A percentile compares a stretch with the other conserved stretches of the same genome.
Evolutionary conservation across 2,888 invertebrate genomes (phyloP).

Genomic region (Chrysolina oricalcia): DNA sequence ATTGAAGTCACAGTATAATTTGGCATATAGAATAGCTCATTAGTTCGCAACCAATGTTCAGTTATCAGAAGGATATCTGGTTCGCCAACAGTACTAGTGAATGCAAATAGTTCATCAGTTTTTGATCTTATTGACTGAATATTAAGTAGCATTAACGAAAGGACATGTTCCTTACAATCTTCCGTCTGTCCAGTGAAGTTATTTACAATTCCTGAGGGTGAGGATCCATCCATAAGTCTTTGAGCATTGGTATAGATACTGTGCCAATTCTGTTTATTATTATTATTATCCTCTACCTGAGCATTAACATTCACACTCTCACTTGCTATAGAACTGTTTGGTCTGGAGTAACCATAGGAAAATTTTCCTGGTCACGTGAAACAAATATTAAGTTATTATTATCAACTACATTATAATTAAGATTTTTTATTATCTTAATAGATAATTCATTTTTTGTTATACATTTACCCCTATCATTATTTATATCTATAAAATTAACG

Average conservation of each 20-base stretch:
- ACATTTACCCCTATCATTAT: slow-evolving; percentile 22
- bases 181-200: too few species aligned
- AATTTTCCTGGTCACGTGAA: slow-evolving; percentile 20
- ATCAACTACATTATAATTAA: slow-evolving; percentile 21
- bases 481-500: slow-evolving; percentile 26
- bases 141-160: slow-evolving; percentile 1
- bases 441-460: slow-evolving; percentile 27
- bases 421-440: slow-evolving; percentile 19
- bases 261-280: slow-evolving; percentile 1
- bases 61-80: background rate
- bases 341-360: slow-evolving; percentile 16
- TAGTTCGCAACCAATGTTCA: slow-evolving; percentile 2
- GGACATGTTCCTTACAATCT: too few species aligned
- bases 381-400: slow-evolving; percentile 25
- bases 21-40: background rate
- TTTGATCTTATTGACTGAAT: background rate
- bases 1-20: too few species aligned
- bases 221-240: too few species aligned
- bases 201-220: too few species aligned
- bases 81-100: background rate
- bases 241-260: background rate
- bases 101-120: background rate
- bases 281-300: slow-evolving; percentile 13
- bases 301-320: too few species aligned
- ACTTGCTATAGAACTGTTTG: slow-evolving; percentile 4